Base-by-base conservation (phyloP, 2,888 invertebrate species). In the Ichneumoninae sp. region DNA sequence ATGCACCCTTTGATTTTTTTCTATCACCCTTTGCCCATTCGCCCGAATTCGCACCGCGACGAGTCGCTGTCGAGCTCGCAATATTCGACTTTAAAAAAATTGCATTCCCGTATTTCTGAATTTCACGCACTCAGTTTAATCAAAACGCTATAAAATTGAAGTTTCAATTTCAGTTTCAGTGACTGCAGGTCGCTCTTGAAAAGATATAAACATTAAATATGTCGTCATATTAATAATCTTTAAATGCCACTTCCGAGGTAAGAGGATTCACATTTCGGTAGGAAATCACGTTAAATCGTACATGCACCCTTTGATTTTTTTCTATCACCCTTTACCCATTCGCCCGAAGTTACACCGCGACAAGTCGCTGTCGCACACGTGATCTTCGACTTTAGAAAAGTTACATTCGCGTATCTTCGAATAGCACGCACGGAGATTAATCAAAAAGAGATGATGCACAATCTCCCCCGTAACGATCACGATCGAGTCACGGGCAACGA, bases 401-500 rank as follows among this genome's bases (percentile, higher is more conserved):
- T 62, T 54, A 33, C 57, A 69, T 68, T 16, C 22, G 47, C 47
- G 3, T 36, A 52, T 30, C 52, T 33, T n/a, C 5, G 47, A 70
- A 72, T 19, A 16, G 19, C 54, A 79, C 82, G 84, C 81, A 76
- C 68, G 52, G 84, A 33, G 26, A 71, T 82, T 60, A 22, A 84
- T 79, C 70, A 79, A 78, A 79, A 79, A 66, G 70, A 76, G 76
- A 84, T 82, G 84, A 84, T 84, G 82, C 75, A 82, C 82, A 79
- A 82, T 79, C 70, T 71, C 75, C 70, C 65, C 75, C 52, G 66
- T 72, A 50, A 30, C 78, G 81, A 84, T 84, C 82, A 52, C 78
- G 77, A 84, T 80, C 84, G 84, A 82, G 75, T 79, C 84, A 84
- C 82, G 84, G 84, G 84, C 82, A 84, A 79, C 84, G 82, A 82